Conservation (phyloP, 2,888 invertebrate genomes). For the Tetragonula carbonaria region DNA sequence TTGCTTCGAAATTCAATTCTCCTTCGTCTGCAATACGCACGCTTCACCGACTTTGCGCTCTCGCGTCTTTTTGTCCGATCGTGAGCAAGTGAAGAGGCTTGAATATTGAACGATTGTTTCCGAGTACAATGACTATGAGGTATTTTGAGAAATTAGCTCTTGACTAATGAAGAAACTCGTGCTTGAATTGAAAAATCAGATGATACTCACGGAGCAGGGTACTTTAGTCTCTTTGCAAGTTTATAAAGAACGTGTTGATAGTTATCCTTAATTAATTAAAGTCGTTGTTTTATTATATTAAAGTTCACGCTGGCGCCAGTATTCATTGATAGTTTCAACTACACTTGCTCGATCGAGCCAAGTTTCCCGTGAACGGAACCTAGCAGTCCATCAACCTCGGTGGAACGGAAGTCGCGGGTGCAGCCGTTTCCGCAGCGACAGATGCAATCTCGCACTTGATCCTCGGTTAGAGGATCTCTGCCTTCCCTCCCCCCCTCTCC, state of each 20-base stretch:
- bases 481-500: slow-evolving; percentile 24
- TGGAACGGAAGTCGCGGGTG: slow-evolving; percentile 74
- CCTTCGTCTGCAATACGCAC: neutral
- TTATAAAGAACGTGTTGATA: neutral
- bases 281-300: neutral
- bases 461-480: slow-evolving; percentile 50
- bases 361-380: slow-evolving; percentile 19
- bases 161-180: neutral
- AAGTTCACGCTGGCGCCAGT: neutral
- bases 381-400: slow-evolving; percentile 70
- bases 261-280: neutral
- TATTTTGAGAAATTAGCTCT: neutral
- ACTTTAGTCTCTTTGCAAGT: neutral
- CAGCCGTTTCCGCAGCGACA: slow-evolving; percentile 82
- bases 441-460: slow-evolving; percentile 78
- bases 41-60: neutral
- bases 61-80: neutral
- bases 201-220: neutral
- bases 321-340: neutral
- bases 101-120: neutral
- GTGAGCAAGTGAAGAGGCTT: slow-evolving; percentile 1
- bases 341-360: slow-evolving; percentile 31
- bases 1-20: slow-evolving; percentile 10
- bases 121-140: too few relatives aligned
- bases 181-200: neutral